These are phyloP conservation scores for Cepaea nemoralis DNA, from an alignment of 1,140 invertebrate species.

Conservation along the genomic window DNA sequence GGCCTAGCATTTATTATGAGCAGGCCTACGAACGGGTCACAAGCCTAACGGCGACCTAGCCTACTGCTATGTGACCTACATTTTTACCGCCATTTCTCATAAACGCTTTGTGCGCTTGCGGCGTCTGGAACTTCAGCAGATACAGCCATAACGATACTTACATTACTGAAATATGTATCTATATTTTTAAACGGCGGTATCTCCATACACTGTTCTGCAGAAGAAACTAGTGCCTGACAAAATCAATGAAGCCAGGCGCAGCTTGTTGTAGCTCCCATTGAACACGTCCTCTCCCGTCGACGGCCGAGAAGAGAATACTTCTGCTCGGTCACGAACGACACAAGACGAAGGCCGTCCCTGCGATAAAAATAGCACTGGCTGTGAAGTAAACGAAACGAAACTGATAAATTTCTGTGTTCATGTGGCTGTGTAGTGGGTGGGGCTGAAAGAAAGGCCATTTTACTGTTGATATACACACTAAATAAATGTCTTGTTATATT, in stretches of 20 bases:
- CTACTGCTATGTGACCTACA: slow-evolving; percentile 29
- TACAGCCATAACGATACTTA: neutral
- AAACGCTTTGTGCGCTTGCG: neutral
- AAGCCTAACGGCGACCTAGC: slow-evolving; percentile 28
- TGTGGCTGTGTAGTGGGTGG: neutral
- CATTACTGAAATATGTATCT: slow-evolving; percentile 9
- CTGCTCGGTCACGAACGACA: slow-evolving; percentile 16
- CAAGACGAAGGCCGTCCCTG: slow-evolving; percentile 19
- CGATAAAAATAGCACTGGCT: slow-evolving; percentile 17
- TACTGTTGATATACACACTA: no score
- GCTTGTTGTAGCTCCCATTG: neutral
- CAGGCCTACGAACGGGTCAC: slow-evolving; percentile 4
- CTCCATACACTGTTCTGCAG: neutral
- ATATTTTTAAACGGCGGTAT: neutral
- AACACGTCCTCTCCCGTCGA: slow-evolving; percentile 18
- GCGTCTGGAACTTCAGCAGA: neutral
- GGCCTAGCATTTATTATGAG: slow-evolving; percentile 19
- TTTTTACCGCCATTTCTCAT: slow-evolving; percentile 31
- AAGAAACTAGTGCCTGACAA: neutral
- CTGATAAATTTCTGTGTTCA: neutral
- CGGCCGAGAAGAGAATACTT: slow-evolving; percentile 15
- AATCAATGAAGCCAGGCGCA: slow-evolving; percentile 2
- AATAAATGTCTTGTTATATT: no score
- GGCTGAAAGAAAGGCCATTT: neutral
- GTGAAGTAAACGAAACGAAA: slow-evolving; percentile 31